phyloP scores from a whole-genome alignment of 2,888 invertebrate genomes.

The Pyrrhosoma nymphula region DNA sequence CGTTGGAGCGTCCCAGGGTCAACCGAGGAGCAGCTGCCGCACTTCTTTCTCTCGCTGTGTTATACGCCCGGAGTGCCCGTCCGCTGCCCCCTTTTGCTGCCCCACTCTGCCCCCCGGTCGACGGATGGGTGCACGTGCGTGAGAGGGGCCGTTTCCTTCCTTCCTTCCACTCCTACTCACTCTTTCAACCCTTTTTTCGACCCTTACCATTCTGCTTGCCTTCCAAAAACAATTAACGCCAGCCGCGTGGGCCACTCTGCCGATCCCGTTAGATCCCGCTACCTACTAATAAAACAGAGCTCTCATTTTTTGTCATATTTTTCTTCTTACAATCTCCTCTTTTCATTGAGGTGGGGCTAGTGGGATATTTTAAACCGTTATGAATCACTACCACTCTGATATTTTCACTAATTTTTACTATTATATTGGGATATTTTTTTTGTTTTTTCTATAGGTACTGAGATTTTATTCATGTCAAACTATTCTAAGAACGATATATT shows the following conservation, averaged over 20 bases:
- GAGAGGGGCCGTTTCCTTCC: not conserved
- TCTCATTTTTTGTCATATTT: no score
- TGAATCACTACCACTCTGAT: no score
- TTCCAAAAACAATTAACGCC: not conserved
- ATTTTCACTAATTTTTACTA: no score
- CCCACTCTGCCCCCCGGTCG: not conserved
- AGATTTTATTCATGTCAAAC: no score
- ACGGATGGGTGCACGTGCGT: not conserved
- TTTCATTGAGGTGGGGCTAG: no score
- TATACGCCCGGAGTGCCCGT: not conserved
- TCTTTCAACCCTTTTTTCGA: not conserved
- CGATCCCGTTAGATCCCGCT: not conserved
- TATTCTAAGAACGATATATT: no score
- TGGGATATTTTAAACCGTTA: no score
- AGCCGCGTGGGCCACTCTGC: not conserved
- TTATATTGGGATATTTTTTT: no score
- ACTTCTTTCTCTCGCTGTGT: not conserved
- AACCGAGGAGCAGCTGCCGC: slow-evolving; percentile 7
- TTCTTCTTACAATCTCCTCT: no score
- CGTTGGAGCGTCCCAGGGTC: not conserved
- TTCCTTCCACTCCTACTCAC: not conserved
- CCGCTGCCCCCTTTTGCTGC: not conserved
- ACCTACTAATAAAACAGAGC: no score
- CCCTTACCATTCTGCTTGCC: not conserved
- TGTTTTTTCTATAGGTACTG: no score